A percentile compares a stretch with the other conserved stretches of the same genome.
These are phyloP conservation scores for Pampusana beccarii DNA, from an alignment of 2,113 vertebrate species.

Conservation along the genomic window DNA sequence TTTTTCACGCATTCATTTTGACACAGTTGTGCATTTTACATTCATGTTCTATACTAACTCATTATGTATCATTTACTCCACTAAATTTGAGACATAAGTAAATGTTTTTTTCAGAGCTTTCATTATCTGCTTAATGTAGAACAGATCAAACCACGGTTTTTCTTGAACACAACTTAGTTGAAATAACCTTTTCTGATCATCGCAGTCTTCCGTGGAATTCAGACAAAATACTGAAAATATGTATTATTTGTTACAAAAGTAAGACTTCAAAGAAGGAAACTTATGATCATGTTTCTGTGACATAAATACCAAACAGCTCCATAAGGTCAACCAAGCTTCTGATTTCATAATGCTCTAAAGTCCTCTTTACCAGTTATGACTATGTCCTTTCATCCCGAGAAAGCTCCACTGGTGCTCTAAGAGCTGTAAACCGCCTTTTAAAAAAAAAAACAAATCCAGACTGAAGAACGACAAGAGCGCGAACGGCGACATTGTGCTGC, in stretches of 20 bases:
- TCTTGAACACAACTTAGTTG: not conserved
- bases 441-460: not conserved
- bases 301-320: not conserved
- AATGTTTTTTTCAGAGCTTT: not conserved
- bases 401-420: not conserved
- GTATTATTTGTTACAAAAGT: not conserved
- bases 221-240: not conserved
- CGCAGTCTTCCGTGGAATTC: not conserved
- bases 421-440: not conserved
- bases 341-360: not conserved
- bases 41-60: not conserved
- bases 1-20: not conserved
- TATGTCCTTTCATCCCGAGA: not conserved
- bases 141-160: not conserved
- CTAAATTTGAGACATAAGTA: not conserved
- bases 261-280: not conserved
- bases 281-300: not conserved
- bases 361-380: not conserved
- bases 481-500: constrained; percentile 22
- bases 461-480: constrained; percentile 9
- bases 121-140: not conserved
- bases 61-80: not conserved
- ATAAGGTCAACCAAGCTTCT: not conserved
- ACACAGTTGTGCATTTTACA: not conserved
- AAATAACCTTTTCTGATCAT: not conserved